A percentile compares a stretch with the other conserved stretches of the same genome.
phyloP scores from a whole-genome alignment of 2,888 invertebrate species.

The Microdon myrmicae region DNA sequence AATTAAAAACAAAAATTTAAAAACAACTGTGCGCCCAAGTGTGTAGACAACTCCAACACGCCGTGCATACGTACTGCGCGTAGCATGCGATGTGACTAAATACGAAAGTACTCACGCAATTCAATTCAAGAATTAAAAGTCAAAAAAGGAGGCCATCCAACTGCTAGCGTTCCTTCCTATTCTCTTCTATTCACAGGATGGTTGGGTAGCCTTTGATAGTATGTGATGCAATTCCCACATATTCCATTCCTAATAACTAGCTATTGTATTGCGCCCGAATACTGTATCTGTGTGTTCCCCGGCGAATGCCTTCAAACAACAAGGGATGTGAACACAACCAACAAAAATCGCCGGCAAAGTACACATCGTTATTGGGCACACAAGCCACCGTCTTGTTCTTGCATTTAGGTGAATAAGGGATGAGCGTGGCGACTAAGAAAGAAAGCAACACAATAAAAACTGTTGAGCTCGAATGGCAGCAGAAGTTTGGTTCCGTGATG shows the following conservation, averaged over 20 bases:
- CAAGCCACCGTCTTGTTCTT: no score
- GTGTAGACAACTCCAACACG: no score
- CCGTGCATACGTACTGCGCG: slow-evolving; percentile 46
- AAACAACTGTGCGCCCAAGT: slow-evolving; percentile 22
- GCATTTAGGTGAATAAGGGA: no score
- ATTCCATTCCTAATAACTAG: slow-evolving; percentile 46
- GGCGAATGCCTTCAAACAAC: no score
- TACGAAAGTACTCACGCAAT: slow-evolving; percentile 48
- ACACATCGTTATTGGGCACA: no score
- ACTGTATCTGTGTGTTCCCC: no score
- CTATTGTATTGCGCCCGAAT: slow-evolving; percentile 48
- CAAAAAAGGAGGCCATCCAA: slow-evolving; percentile 41
- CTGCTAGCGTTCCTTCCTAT: slow-evolving; percentile 22
- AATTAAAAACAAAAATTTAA: slow-evolving; percentile 12
- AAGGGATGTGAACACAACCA: slow-evolving; percentile 52
- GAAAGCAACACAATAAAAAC: no score
- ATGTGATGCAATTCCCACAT: slow-evolving; percentile 12
- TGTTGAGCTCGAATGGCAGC: no score
- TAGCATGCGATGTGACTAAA: slow-evolving; percentile 50
- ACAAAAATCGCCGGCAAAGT: slow-evolving; percentile 15
- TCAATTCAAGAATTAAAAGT: slow-evolving; percentile 47
- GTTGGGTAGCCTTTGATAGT: slow-evolving; percentile 12
- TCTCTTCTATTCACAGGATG: slow-evolving; percentile 15
- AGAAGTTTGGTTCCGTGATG: no score
- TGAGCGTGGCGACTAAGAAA: no score